Base-by-base conservation (phyloP, 2,797 vertebrate species). In the Coendou prehensilis region DNA sequence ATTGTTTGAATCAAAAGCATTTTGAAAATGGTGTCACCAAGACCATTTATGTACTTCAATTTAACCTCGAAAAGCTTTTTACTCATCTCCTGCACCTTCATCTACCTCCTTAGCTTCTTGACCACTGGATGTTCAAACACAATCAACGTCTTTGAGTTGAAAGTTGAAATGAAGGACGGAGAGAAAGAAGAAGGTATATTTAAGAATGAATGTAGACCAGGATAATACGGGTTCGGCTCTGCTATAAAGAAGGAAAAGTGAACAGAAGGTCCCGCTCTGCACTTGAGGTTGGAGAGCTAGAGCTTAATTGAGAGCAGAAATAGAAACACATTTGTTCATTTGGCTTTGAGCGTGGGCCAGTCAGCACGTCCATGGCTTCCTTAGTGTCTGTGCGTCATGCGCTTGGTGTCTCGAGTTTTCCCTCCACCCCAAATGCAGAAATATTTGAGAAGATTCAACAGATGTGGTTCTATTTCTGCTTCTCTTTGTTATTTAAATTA, bases 301-400 rank as follows among this genome's bases (percentile, higher is more conserved):
- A 96, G 88, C 96, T 97, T 98, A 94, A 97, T 95, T 96, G 96
- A 87, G 85, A 96, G 96, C 98, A 98, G 98, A 95, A 98, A 97
- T 93, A 95, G 98, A 98, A 97, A 97, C 96, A 92, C 97, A 59
- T 95, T 86, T 97, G 96, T 92, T 94, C 97, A 22, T 87, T 91
- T 84, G 96, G 71, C 98, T 96, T 93, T 96, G 95, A 50, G 97
- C 93, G 92, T 92, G 96, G 92, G 98, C 92, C 96, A 92, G 96
- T 71, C 97, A 67, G 96, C 96, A 80, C 61, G 56, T n/a, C 9
- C 37, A 64, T 2, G 96, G 82, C 87, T 97, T 95, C 97, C 94
- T 41, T 90, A 5, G 97, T 41, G 95, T 97, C 98, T 89, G 89
- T 1, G 83, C 90, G 95, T 95, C 98, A 94, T 11, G 96, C 94